Base-by-base conservation (phyloP, 1,140 invertebrate species). In the Bombus sylvicola region DNA sequence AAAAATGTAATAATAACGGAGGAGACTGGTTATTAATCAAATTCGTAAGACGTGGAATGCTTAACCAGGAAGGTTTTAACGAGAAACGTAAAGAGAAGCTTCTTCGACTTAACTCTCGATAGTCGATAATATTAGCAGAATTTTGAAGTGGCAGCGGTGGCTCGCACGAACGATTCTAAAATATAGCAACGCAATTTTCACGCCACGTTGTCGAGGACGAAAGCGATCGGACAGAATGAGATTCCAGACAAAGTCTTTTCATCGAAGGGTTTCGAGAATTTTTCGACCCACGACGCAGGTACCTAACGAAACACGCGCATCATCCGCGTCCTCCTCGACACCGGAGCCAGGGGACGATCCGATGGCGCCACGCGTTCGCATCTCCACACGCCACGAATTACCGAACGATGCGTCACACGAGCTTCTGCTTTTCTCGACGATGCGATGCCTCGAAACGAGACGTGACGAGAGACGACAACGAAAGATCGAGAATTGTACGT, bases 361-460 rank as follows among this genome's bases (percentile, higher is more conserved):
- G 15, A 43, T 28, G 76, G 83, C 76, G 83, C 76, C 76, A 84
- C 83, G 83, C 75, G 66, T 84, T 84, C 83, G 83, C 47, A 79
- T 79, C 76, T 37, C 76, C 9, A 72, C 83, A 47, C 66, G 83
- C 83, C 76, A 72, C 34, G 66, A 41, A 84, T 84, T 84, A 72
- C 66, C 83, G 25, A 79, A 79, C 13, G 83, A 84, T 84, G 83
- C 83, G 83, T 84, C 83, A 84, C 80, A 13, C 81, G 64, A 57
- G 75, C 83, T 79, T 79, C 68, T 62, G 66, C 39, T 47, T 79
- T 62, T 39, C 76, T 68, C 81, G 73, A 34, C 34, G 43, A 53
- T 22, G 3, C 31, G 39, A 39, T 22, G 43, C 1, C 12, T 22
- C 47, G 10, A 28, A 43, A 47, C 72, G 37, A 3, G 79, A 41